Evolutionary conservation across 2,113 vertebrate species (phyloP), one percentile per base, ranked within the genome.

Genomic region (Anhinga anhinga): DNA sequence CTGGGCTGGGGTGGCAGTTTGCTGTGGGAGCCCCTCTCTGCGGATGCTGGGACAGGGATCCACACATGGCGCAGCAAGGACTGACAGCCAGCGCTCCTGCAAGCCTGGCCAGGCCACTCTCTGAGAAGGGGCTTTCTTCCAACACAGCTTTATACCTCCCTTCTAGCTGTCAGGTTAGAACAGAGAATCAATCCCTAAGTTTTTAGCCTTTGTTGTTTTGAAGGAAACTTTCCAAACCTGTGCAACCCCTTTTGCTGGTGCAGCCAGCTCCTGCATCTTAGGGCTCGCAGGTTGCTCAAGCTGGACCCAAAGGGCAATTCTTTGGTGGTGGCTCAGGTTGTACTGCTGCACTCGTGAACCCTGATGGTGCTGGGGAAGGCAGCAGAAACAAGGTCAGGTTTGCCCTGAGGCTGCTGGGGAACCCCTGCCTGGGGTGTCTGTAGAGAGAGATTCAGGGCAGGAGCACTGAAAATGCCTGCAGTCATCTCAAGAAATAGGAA

Each of bases 41-140:
- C 3, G 0, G 61, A 0, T 45, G 15, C 50, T 22, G 55, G 38
- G 44, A n/a, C 5, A 3, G 26, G 58, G 49, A 66, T 63, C 3
- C 16, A 2, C 3, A 0, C 9, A 0, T 4, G n/a, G 61, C n/a
- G 1, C 79, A 22, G 44, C 8, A 1, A 38, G 58, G 13, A 42
- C 32, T 1, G 0, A 5, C 47, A 84, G 59, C 67, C 44, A 8
- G 49, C 0, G 0, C 47, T 73, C 52, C 79, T 44, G 44, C 34
- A 21, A n/a, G 36, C 90, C 65, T 55, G 55, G 23, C 91, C 40
- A 7, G 65, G 61, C n/a, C 55, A 0, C 29, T 26, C 34, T 61
- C 62, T 45, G 9, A 18, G 36, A 30, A 76, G 12, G 45, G 50
- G 10, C 1, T n/a, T 49, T 44, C 59, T 61, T 86, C 56, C 73